Base-by-base conservation (phyloP, 2,888 invertebrate genomes). In the Lycophotia porphyrea region DNA sequence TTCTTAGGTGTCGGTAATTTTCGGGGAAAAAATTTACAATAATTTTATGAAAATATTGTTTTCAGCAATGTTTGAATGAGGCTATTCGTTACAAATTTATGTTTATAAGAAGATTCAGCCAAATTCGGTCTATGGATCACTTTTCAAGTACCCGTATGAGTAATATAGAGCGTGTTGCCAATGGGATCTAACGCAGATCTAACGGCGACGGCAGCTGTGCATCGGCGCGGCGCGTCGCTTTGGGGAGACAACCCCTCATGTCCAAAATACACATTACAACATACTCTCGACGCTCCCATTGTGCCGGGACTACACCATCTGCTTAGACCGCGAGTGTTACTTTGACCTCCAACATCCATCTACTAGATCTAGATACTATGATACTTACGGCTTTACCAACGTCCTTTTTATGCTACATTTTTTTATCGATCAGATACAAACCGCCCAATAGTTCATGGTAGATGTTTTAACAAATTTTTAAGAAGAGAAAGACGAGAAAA, bases 231-330 rank as follows among this genome's bases (percentile, higher is more conserved):
- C 69, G 70, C 47, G 60, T 77, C 84, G 76, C 84, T 84, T 80
- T 85, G 84, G 88, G 89, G 89, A 90, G 91, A 91, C 91, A 90
- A 87, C 91, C 92, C 92, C 91, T 91, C 90, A 81, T 88, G 84
- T 85, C 90, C 87, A 88, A 92, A 91, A 90, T 90, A 90, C 88
- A 90, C 89, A 90, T 91, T 88, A 91, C 88, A 88, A 88, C 84
- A 89, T 89, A 88, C 84, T 90, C 84, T 85, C 83, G 80, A 86
- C 86, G 84, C 87, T 85, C 80, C 87, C 86, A 90, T 92, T 91
- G 92, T 92, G 86, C 85, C 81, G 80, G 74, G 81, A 86, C 84
- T 84, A 84, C 82, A 90, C 89, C 92, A 91, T 91, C 91, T 92
- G 91, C 90, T 83, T 82, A 72, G 76, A 78, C 78, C 52, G 76